Evolutionary conservation across 2,888 invertebrate genomes (phyloP), one percentile per base, ranked within the genome.

Genomic region (Ochropleura leucogaster): DNA sequence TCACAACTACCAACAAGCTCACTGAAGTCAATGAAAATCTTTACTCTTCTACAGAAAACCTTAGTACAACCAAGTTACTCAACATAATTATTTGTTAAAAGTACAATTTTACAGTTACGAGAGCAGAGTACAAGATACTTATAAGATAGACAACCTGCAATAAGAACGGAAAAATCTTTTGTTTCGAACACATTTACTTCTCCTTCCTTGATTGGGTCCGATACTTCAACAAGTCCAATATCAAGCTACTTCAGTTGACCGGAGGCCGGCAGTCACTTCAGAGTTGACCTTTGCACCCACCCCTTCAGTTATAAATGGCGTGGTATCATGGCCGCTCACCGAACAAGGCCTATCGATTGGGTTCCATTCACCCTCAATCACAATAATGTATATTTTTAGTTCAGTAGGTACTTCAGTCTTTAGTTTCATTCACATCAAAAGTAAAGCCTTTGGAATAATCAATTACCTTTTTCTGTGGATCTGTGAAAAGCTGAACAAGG

Each of bases 281-380:
- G n/a, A 18, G 40, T 30, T 72, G 79, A 68, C 82, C 79, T 79
- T 82, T 79, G 82, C 68, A 74, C 78, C 79, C 67, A 70, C 72
- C 79, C 79, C 53, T 69, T 70, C 72, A 30, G 55, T 70, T 78
- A 44, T 65, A 82, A 73, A 60, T 47, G 55, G 69, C 68, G 42
- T 10, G 18, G 49, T 30, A 66, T 55, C 46, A 83, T 64, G 82
- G 83, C 72, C 75, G 20, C 5, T 72, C 72, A 65, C 60, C 64
- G 62, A 70, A 42, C 69, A 70, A 74, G 83, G 72, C 68, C 70
- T 65, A 83, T 83, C 75, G 83, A 82, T 82, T 70, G n/a, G 7
- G 68, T 75, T 79, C 75, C 75, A 83, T 83, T 82, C 83, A 82
- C 83, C 79, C 72, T 72, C 72, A 9, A 65, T 73, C 62, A 73